Base-by-base conservation (phyloP, 2,113 vertebrate species). In the Nematolebias whitei region DNA sequence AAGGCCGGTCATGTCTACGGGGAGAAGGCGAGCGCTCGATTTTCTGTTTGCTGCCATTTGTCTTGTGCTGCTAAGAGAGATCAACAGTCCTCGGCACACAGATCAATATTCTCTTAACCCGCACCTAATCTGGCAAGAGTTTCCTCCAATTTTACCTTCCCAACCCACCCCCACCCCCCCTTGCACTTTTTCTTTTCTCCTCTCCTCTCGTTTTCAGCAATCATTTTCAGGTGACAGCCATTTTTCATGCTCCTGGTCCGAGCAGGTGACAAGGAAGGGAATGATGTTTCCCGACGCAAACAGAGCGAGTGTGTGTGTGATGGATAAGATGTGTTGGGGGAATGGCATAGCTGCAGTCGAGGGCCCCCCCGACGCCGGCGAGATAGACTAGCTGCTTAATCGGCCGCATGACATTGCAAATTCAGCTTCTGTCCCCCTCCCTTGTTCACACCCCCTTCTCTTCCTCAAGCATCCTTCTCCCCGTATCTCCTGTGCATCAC, bases 101-200 rank as follows among this genome's bases (percentile, higher is more conserved):
- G 95, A 98, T 98, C 96, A 95, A 98, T 98, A 97, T 94, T 96
- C 95, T 94, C 93, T 96, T 96, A 96, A 95, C 95, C 95, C 92
- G 93, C 94, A 93, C 93, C 94, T 96, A 94, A 95, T 96, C 95
- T 93, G 91, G 90, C 86, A 76, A 94, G 93, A 94, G 93, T 91
- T 94, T 95, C 93, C 90, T 91, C 68, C 89, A 89, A 90, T 95
- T 95, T 95, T 95, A 95, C 95, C 95, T 94, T 94, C 94, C 92
- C 89, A 19, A 32, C 63, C 43, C 18, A 57, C 41, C 32, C 52
- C 69, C 22, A 50, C 43, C 9, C 54, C 48, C 49, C 83, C 40
- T 68, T 61, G 1, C 66, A 45, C 75, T 75, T 80, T 83, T 84
- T 67, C 79, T 83, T 72, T 82, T 58, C 82, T 81, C 82, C 80